These are phyloP conservation scores for Cinara cedri DNA, from an alignment of 2,888 invertebrate genomes.

Conservation along the genomic window DNA sequence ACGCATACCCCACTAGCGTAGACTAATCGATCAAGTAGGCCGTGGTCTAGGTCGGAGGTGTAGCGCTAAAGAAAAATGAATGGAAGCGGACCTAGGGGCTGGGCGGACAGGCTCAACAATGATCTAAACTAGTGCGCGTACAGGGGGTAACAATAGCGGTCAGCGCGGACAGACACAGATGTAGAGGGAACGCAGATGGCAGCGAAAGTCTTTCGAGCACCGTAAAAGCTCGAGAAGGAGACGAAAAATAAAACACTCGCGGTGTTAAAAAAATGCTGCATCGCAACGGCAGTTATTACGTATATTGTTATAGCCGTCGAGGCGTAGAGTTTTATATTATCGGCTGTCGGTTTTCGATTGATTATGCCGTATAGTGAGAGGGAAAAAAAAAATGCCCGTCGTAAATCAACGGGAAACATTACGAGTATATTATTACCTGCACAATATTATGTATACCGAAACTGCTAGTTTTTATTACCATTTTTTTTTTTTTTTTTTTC, in stretches of 20 bases:
- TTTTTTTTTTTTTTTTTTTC: conserved; percentile 3
- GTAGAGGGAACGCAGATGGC: background rate
- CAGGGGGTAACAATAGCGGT: background rate
- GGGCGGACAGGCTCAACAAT: too few relatives aligned
- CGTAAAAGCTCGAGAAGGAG: too few relatives aligned
- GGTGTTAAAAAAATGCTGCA: background rate
- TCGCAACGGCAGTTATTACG: background rate
- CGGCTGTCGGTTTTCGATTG: background rate
- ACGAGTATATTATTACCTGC: background rate
- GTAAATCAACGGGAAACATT: conserved; percentile 19
- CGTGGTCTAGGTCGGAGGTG: too few relatives aligned
- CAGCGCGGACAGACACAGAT: background rate
- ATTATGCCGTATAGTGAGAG: background rate
- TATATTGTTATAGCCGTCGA: background rate
- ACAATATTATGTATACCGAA: background rate
- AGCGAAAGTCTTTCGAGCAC: background rate
- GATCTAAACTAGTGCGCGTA: too few relatives aligned
- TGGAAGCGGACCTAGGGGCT: too few relatives aligned
- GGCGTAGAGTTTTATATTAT: conserved; percentile 10
- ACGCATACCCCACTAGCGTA: too few relatives aligned
- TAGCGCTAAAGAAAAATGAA: too few relatives aligned
- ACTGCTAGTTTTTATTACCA: conserved; percentile 5
- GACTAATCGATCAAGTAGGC: too few relatives aligned
- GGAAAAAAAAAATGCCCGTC: background rate
- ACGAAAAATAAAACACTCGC: background rate